Base-by-base conservation (phyloP, 2,888 invertebrate species). In the Euplagia quadripunctaria region DNA sequence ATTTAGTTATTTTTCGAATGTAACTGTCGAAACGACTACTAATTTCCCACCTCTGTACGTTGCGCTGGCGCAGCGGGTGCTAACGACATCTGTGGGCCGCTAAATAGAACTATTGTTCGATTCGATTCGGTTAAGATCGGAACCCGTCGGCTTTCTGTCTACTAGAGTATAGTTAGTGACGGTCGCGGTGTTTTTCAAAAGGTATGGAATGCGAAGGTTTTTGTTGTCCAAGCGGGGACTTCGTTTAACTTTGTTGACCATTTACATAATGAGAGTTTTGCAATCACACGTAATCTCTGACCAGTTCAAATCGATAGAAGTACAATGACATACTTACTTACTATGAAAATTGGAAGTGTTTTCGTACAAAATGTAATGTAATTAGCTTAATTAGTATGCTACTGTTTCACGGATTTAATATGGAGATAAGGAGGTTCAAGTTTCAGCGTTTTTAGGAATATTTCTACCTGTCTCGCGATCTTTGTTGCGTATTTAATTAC, bases 81-180 rank as follows among this genome's bases (percentile, higher is more conserved):
- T 94, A 95, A 94, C 94, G 95, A 95, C 95, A 95, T 95, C 95
- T 95, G 89, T 93, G 88, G 86, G 90, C 86, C 89, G 88, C 92
- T 94, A 94, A 95, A 92, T 94, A 89, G 93, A 93, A 94, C 92
- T 90, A 92, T 96, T 95, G 94, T 94, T 74, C 79, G 86, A 95
- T 96, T 95, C 88, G 95, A 87, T 88, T 89, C 94, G 93, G 93
- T 87, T 84, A 83, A 85, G 85, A 84, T 90, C 89, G 89, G 87
- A 80, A 80, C 79, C 82, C 83, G 92, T 90, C 94, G 94, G 93
- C 91, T 82, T 88, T 92, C 90, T 92, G 91, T 93, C 93, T 91
- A 92, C 90, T 88, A 89, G 90, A 84, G 83, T 82, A 85, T 88
- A 85, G 92, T 94, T 94, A 94, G 94, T 93, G 90, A 93, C 93